Evolutionary conservation across 2,888 invertebrate species (phyloP).

Genomic region (Orthosia gracilis): DNA sequence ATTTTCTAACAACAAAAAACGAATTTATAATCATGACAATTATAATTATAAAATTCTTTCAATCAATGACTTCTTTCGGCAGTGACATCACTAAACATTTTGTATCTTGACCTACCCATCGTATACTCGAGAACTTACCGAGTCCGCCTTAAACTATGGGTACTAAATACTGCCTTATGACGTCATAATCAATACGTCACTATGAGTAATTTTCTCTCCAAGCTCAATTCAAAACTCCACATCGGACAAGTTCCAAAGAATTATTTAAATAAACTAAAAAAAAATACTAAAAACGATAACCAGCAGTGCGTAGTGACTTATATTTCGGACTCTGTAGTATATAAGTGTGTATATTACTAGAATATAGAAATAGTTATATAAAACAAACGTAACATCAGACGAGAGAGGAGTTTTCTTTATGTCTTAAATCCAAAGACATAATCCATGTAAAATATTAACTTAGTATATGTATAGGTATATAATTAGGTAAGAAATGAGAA

Average conservation of each 20-base stretch:
- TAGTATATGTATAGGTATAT: slow-evolving; percentile 79
- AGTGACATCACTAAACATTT: slow-evolving; percentile 29
- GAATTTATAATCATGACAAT: slow-evolving; percentile 49
- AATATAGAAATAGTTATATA: slow-evolving; percentile 81
- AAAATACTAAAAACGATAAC: slow-evolving; percentile 44
- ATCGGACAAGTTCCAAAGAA: slow-evolving; percentile 68
- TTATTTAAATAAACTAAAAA: slow-evolving; percentile 62
- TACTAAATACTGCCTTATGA: slow-evolving; percentile 40
- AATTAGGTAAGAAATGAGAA: slow-evolving; percentile 77
- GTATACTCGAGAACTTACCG: slow-evolving; percentile 45
- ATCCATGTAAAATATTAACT: slow-evolving; percentile 85
- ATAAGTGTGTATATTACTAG: slow-evolving; percentile 85
- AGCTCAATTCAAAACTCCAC: slow-evolving; percentile 47
- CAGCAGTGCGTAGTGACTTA: slow-evolving; percentile 83
- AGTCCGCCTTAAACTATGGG: slow-evolving; percentile 59
- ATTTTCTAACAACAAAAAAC: slow-evolving; percentile 1
- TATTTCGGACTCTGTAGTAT: slow-evolving; percentile 77
- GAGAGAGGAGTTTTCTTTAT: slow-evolving; percentile 58
- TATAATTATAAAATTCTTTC: not conserved
- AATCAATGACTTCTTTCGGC: slow-evolving; percentile 8
- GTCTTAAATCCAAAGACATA: slow-evolving; percentile 69
- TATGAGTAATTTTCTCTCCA: slow-evolving; percentile 34
- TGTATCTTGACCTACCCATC: slow-evolving; percentile 44
- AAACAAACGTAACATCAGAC: slow-evolving; percentile 63
- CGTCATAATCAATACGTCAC: slow-evolving; percentile 33